Evolutionary conservation across 2,113 vertebrate genomes (phyloP).

Genomic region (Hydrochoerus hydrochaeris): DNA sequence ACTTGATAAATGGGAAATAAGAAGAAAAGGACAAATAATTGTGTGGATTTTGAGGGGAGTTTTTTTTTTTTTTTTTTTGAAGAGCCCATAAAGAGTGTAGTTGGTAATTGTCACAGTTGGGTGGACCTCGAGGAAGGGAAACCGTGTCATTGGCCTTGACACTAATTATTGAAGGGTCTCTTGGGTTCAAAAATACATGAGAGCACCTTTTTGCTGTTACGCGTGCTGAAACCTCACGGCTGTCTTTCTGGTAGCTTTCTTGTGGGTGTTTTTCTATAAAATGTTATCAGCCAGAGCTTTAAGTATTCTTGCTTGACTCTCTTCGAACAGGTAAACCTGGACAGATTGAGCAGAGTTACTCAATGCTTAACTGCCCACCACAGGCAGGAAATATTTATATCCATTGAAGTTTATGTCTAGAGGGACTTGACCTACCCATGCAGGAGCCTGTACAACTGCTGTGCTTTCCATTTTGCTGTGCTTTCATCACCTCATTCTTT

Average conservation of each 20-base stretch:
- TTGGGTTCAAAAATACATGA: slow-evolving; percentile 76
- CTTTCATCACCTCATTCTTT: not conserved
- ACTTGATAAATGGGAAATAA: not conserved
- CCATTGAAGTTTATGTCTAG: slow-evolving; percentile 25
- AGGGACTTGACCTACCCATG: slow-evolving; percentile 54
- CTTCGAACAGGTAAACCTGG: slow-evolving; percentile 80
- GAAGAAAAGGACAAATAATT: not conserved
- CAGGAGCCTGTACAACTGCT: slow-evolving; percentile 53
- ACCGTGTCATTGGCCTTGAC: not conserved
- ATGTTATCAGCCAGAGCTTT: slow-evolving; percentile 79
- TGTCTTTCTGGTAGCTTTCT: slow-evolving; percentile 73
- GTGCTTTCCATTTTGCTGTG: slow-evolving; percentile 64
- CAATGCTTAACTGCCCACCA: slow-evolving; percentile 56
- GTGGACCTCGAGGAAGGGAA: not conserved
- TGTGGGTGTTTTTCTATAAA: slow-evolving; percentile 78
- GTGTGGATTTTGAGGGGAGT: not conserved
- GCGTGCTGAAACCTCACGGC: slow-evolving; percentile 76
- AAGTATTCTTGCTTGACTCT: slow-evolving; percentile 70
- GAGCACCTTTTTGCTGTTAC: slow-evolving; percentile 72
- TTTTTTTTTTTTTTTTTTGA: not conserved
- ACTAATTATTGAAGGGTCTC: slow-evolving; percentile 26
- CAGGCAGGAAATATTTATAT: slow-evolving; percentile 58
- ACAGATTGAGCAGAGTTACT: slow-evolving; percentile 73
- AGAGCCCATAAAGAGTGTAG: not conserved
- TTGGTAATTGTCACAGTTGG: not conserved